A percentile compares a stretch with the other conserved stretches of the same genome.
Evolutionary conservation across 2,797 vertebrate species (phyloP).

Genomic region (Apodemus agrarius): DNA sequence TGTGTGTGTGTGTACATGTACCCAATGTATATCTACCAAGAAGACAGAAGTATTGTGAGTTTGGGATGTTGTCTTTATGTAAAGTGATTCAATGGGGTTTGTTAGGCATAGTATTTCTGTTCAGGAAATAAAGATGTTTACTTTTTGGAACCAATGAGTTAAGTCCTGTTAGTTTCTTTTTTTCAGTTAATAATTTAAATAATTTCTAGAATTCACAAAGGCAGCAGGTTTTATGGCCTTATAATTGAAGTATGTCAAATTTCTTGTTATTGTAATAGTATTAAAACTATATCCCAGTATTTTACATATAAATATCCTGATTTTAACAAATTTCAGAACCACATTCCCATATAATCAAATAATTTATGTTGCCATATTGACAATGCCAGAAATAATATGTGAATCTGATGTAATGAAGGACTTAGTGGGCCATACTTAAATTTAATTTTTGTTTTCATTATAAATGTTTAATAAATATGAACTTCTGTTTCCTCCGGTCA

Average conservation of each 20-base stretch:
- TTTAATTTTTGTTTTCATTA: constrained; percentile 64
- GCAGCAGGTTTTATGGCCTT: background rate
- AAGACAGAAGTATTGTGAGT: background rate
- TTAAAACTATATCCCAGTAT: background rate
- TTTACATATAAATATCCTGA: background rate
- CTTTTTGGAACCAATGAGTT: constrained; percentile 49
- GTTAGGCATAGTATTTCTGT: background rate
- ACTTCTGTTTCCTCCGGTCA: constrained; percentile 19
- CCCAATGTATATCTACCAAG: background rate
- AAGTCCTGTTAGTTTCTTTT: background rate
- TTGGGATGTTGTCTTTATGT: background rate
- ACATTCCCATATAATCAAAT: constrained; percentile 15
- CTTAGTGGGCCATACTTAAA: constrained; percentile 60
- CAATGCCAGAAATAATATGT: constrained; percentile 34
- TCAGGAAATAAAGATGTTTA: constrained; percentile 33
- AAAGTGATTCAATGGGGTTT: background rate
- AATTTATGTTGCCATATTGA: constrained; percentile 14
- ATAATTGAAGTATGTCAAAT: background rate
- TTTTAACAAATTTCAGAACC: constrained; percentile 55
- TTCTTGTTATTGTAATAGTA: constrained; percentile 14
- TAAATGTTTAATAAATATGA: constrained; percentile 50
- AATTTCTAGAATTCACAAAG: background rate
- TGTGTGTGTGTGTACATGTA: background rate
- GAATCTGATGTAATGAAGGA: constrained; percentile 57
- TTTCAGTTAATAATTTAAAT: constrained; percentile 25